Evolutionary conservation across 2,113 vertebrate species (phyloP).

Genomic region (Spea bombifrons): DNA sequence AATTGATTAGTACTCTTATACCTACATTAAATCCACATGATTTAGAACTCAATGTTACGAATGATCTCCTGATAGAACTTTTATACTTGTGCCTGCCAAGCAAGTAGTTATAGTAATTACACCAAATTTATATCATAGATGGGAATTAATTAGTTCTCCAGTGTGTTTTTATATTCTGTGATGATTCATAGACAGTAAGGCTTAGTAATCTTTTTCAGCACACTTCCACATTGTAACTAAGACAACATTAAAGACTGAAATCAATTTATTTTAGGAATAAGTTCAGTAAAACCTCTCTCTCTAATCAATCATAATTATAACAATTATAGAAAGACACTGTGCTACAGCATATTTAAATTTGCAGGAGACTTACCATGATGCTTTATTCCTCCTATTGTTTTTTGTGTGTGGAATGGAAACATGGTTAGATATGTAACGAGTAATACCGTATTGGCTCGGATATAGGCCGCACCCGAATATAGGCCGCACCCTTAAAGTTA

Average conservation of each 20-base stretch:
- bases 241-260: slow-evolving; percentile 24
- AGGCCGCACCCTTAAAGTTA: too few relatives aligned
- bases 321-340: slow-evolving; percentile 30
- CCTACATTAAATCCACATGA: not conserved
- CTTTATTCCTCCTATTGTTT: not conserved
- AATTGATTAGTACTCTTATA: not conserved
- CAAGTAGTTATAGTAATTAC: slow-evolving; percentile 15
- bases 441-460: too few relatives aligned
- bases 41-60: not conserved
- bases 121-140: not conserved
- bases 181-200: slow-evolving; percentile 28
- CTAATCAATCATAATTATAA: slow-evolving; percentile 14
- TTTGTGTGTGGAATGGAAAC: too few relatives aligned
- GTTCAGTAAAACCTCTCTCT: slow-evolving; percentile 21
- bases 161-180: slow-evolving; percentile 24
- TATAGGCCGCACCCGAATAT: too few relatives aligned
- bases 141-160: slow-evolving; percentile 24
- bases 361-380: not conserved
- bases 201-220: slow-evolving; percentile 30
- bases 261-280: slow-evolving; percentile 32
- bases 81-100: not conserved
- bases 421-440: too few relatives aligned
- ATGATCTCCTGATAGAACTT: not conserved
- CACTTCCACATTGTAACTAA: slow-evolving; percentile 30
- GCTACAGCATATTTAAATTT: slow-evolving; percentile 24